Conservation (phyloP, 2,888 invertebrate species). For the Hyppa rectilinea region DNA sequence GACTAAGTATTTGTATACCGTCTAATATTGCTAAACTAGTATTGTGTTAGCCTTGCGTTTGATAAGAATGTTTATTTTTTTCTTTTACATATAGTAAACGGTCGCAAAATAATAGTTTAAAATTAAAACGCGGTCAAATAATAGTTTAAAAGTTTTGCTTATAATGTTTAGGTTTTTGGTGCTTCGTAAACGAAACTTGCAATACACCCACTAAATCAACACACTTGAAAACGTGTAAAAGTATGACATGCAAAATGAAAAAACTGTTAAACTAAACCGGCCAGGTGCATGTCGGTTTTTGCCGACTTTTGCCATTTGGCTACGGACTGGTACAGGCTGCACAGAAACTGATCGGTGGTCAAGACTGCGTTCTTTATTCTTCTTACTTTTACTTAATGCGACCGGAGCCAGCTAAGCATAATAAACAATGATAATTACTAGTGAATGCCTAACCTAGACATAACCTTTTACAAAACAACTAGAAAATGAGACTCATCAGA, state of each 20-base stretch:
- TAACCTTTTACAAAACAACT: not conserved
- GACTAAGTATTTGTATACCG: too few species aligned
- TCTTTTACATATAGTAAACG: too few species aligned
- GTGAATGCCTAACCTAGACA: not conserved
- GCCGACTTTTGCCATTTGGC: not conserved
- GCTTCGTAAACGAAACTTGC: not conserved
- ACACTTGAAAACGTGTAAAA: not conserved
- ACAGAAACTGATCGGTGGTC: constrained; percentile 61
- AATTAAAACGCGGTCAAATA: not conserved
- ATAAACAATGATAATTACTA: not conserved
- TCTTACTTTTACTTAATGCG: constrained; percentile 72
- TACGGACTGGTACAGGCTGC: constrained; percentile 24
- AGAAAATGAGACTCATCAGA: not conserved
- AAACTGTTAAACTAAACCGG: constrained; percentile 50
- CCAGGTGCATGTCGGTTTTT: not conserved
- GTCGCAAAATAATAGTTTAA: not conserved
- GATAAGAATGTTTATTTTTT: not conserved
- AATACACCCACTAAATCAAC: not conserved
- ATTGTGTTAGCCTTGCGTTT: not conserved
- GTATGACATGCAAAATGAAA: constrained; percentile 30
- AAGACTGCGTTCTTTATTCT: constrained; percentile 67
- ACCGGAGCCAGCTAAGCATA: constrained; percentile 66
- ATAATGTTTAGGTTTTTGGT: not conserved
- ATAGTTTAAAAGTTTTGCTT: not conserved
- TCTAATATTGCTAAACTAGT: not conserved